These are phyloP conservation scores for Calliopum simillimum DNA, from an alignment of 2,888 invertebrate genomes.

Conservation along the genomic window DNA sequence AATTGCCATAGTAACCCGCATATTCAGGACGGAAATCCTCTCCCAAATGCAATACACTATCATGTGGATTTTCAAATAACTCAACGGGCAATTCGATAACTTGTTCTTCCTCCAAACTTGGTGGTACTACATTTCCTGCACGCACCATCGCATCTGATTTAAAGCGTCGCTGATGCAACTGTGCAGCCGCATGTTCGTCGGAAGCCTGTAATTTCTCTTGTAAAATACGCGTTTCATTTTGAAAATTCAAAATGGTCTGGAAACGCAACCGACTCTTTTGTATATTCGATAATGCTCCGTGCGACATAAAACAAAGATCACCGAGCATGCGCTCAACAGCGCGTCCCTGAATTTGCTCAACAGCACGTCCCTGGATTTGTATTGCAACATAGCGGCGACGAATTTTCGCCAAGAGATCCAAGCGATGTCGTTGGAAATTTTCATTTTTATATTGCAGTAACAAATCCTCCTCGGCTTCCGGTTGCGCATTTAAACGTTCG, in stretches of 20 bases:
- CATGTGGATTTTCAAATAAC: conserved; percentile 54
- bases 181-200: conserved; percentile 40
- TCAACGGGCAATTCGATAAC: conserved; percentile 52
- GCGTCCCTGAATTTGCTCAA: conserved; percentile 1
- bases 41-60: conserved; percentile 50
- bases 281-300: conserved; percentile 48
- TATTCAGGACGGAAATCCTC: conserved; percentile 51
- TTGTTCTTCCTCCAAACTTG: conserved; percentile 45
- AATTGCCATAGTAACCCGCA: conserved; percentile 54
- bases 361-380: background rate
- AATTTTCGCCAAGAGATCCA: conserved; percentile 51
- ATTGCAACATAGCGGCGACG: conserved; percentile 37
- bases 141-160: conserved; percentile 21
- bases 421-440: conserved; percentile 51
- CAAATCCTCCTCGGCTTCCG: conserved; percentile 48
- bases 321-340: conserved; percentile 44
- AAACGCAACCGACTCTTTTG: conserved; percentile 48
- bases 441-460: conserved; percentile 50
- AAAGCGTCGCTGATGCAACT: conserved; percentile 33
- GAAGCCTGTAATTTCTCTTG: conserved; percentile 47
- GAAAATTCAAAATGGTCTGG: conserved; percentile 49
- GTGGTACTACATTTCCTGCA: background rate
- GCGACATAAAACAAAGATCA: conserved; percentile 51
- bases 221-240: conserved; percentile 47
- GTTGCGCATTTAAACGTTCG: conserved; percentile 45